A percentile compares a stretch with the other conserved stretches of the same genome.
Evolutionary conservation across 2,888 invertebrate genomes (phyloP).

Genomic region (Achlya flavicornis): DNA sequence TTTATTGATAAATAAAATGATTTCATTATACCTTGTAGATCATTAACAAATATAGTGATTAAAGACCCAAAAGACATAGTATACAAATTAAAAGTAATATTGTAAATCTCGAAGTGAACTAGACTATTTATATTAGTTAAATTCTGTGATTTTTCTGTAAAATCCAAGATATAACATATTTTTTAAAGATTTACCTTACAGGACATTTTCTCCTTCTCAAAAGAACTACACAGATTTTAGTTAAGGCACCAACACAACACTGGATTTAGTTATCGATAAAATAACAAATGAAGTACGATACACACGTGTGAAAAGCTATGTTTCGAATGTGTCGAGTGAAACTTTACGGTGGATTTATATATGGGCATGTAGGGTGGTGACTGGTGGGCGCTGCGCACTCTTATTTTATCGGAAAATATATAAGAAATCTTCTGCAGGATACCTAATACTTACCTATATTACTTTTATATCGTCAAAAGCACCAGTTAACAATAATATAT

Average conservation of each 20-base stretch:
- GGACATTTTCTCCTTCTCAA: constrained; percentile 53
- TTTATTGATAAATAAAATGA: too few species aligned
- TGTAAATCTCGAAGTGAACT: too few species aligned
- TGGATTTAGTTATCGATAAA: constrained; percentile 19
- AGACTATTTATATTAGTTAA: too few species aligned
- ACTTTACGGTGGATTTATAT: constrained; percentile 61
- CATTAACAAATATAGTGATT: too few species aligned
- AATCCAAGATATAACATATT: not conserved
- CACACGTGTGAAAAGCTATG: constrained; percentile 48
- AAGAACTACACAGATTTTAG: constrained; percentile 34
- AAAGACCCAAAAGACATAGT: too few species aligned
- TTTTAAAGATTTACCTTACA: constrained; percentile 55
- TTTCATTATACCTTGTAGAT: too few species aligned
- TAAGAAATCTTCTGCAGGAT: not conserved
- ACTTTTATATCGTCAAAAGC: too few species aligned
- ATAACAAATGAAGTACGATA: constrained; percentile 33
- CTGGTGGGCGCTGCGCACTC: constrained; percentile 27
- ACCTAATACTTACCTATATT: not conserved
- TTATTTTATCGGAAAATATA: not conserved
- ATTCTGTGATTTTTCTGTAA: not conserved
- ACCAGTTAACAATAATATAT: too few species aligned
- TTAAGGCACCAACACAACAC: constrained; percentile 38
- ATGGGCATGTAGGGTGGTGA: constrained; percentile 43
- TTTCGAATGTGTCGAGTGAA: constrained; percentile 64
- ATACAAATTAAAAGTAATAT: too few species aligned